Conservation (phyloP, 2,113 vertebrate species). For the Phasianus colchicus region DNA sequence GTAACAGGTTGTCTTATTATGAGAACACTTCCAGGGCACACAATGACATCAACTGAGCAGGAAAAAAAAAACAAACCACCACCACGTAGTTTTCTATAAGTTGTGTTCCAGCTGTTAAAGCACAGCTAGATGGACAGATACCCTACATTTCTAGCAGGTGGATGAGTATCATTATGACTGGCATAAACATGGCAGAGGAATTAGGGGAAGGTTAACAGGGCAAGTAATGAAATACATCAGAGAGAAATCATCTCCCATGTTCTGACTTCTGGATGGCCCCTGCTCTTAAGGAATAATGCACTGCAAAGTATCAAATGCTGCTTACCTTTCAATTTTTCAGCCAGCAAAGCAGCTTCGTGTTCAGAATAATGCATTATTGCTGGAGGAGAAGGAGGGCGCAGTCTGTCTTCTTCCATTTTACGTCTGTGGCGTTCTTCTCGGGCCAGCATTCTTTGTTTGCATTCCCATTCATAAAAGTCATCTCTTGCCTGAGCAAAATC, state of each 20-base stretch:
- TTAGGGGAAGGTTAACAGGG: background rate
- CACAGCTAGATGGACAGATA: background rate
- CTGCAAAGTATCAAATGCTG: background rate
- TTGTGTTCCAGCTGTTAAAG: background rate
- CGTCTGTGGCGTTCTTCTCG: conserved; percentile 89
- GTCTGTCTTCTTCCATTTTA: conserved; percentile 86
- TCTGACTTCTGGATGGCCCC: background rate
- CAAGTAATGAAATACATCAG: background rate
- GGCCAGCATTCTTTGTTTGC: conserved; percentile 88
- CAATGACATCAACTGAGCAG: background rate
- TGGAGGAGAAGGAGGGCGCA: conserved; percentile 87
- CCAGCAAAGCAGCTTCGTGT: conserved; percentile 87
- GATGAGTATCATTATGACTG: background rate
- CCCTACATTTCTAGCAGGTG: background rate
- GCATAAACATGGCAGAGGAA: background rate
- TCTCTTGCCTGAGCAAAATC: conserved; percentile 92
- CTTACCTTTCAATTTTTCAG: conserved; percentile 94
- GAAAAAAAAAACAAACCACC: background rate
- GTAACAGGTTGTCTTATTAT: background rate
- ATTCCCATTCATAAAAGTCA: conserved; percentile 94
- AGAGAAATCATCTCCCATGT: background rate
- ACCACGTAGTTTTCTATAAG: background rate
- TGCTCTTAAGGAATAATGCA: background rate
- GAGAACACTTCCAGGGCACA: background rate
- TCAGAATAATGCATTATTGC: conserved; percentile 92